Evolutionary conservation across 2,888 invertebrate genomes (phyloP), one percentile per base, ranked within the genome.

Genomic region (Perizoma affinitatum): DNA sequence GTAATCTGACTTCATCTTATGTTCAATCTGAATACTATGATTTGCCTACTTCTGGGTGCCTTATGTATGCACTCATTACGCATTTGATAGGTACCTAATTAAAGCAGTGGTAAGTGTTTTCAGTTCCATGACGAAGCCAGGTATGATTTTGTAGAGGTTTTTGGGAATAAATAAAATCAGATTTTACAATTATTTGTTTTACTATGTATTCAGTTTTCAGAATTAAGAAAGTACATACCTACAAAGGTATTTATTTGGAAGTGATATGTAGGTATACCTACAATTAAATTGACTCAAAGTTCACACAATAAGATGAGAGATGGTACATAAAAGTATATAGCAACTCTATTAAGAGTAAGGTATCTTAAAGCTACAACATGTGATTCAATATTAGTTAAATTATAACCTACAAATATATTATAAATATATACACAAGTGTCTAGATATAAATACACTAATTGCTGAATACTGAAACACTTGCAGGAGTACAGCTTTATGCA

Each of bases 141-240:
- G 82, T 88, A 90, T 91, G 90, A 87, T 92, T 92, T 92, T 91
- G 89, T 91, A 92, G 90, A 83, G 86, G 87, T 87, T 87, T 90
- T 87, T 88, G 86, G 84, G 86, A 89, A 77, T 84, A 81, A 88
- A 84, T 88, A 87, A 90, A 88, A 88, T 85, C 85, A 85, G 78
- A 74, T 67, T 81, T 78, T 83, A 80, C 78, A 82, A 76, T 60
- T 69, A 65, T 65, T 54, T 61, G 62, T 75, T 76, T 82, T 80
- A 72, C 80, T 82, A 48, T 40, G 7, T 6, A 38, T 38, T 56
- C 1, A 46, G 41, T 56, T 10, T 50, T 35, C 34, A 47, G 5
- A 6, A 6, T 38, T n/a, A n/a, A n/a, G 6, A 5, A 38, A 6
- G 7, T 38, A 38, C 1, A 6, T 38, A 38, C 38, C 5, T 5